Percentiles rank a stretch among this genome's conserved stretches.
Evolutionary conservation across 2,113 vertebrate genomes (phyloP).

Genomic region (Dascyllus trimaculatus): DNA sequence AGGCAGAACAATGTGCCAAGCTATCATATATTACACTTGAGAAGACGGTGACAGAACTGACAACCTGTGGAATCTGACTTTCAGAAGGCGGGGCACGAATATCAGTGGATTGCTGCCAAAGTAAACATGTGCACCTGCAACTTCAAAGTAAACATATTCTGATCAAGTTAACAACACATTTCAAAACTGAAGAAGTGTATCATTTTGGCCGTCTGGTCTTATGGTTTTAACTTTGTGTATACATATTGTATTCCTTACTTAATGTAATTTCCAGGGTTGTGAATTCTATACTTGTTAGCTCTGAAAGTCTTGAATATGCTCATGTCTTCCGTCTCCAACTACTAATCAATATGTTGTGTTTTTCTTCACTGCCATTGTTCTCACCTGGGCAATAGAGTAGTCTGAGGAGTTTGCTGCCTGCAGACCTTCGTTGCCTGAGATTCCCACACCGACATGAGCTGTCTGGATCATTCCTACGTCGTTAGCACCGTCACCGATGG

Average conservation of each 20-base stretch:
- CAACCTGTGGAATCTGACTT: conserved; percentile 14
- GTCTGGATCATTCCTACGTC: conserved; percentile 99
- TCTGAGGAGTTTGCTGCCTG: conserved; percentile 99
- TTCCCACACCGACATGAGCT: conserved; percentile 96
- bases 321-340: too few species aligned
- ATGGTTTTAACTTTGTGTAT: neutral
- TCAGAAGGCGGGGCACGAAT: neutral
- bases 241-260: too few species aligned
- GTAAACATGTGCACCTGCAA: conserved; percentile 9
- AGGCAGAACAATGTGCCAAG: conserved; percentile 54
- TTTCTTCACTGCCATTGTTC: neutral
- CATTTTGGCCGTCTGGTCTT: neutral
- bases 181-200: neutral
- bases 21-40: conserved; percentile 51
- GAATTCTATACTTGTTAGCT: too few species aligned
- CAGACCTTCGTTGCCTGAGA: conserved; percentile 97
- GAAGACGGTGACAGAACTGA: conserved; percentile 28
- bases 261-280: too few species aligned
- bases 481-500: conserved; percentile 97
- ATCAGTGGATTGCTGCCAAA: neutral
- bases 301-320: too few species aligned
- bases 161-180: neutral
- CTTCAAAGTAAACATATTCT: neutral
- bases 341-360: too few species aligned
- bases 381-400: conserved; percentile 98